These are phyloP conservation scores for Sterrhoptilus dennistouni DNA, from an alignment of 2,113 vertebrate genomes.

Conservation along the genomic window DNA sequence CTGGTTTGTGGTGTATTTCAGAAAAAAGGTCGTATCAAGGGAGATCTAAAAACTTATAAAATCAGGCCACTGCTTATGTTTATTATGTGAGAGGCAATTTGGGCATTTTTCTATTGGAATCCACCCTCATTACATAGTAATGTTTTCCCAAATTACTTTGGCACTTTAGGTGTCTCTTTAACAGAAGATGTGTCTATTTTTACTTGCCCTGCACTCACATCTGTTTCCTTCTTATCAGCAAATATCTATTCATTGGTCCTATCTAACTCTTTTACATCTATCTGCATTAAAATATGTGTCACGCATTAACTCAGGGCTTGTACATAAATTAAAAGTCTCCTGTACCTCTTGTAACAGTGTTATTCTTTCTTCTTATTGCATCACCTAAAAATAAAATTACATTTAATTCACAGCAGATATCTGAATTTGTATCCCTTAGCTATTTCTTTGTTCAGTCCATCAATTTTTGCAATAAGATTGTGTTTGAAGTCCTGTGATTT, in stretches of 20 bases:
- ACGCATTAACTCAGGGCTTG: neutral
- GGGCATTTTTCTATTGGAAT: neutral
- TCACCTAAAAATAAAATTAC: neutral
- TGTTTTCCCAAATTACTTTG: neutral
- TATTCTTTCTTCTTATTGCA: neutral
- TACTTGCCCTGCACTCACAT: neutral
- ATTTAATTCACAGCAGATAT: neutral
- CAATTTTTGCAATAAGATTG: neutral
- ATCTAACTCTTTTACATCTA: neutral
- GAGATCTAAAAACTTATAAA: neutral
- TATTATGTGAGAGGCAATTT: neutral
- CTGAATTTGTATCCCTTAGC: neutral
- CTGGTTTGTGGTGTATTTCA: neutral
- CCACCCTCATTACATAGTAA: neutral
- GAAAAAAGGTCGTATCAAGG: neutral
- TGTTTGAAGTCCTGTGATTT: neutral
- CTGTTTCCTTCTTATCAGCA: neutral
- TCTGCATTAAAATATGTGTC: neutral
- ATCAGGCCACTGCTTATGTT: neutral
- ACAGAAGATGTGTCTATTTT: neutral
- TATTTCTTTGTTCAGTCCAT: neutral
- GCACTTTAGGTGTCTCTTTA: neutral
- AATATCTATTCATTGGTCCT: conserved; percentile 1
- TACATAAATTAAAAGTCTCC: neutral
- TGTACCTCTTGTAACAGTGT: neutral